Base-by-base conservation (phyloP, 2,113 vertebrate species). In the Brachypteracias leptosomus region DNA sequence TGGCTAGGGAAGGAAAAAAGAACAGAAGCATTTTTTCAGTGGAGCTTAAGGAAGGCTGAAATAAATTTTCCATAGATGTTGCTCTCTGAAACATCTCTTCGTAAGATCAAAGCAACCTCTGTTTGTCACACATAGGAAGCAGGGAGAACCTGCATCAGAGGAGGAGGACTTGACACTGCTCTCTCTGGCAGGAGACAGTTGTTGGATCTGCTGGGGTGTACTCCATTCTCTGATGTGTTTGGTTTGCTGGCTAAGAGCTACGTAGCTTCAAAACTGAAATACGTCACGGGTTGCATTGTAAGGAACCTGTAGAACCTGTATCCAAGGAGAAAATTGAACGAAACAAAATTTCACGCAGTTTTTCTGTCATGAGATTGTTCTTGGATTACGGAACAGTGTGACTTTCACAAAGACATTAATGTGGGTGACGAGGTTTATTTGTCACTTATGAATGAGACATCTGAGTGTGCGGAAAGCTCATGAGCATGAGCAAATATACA, bases 321-420 rank as follows among this genome's bases (percentile, higher is more conserved):
- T 24, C 29, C 16, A 29, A 51, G 20, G 49, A 86, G 42, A 55
- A 83, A 55, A n/a, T 19, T 0, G 49, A 52, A 44, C 7, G 10
- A 33, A 61, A 10, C 21, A 33, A 35, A 35, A 70, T 55, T 9
- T 1, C 5, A 3, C 0, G 7, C 9, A 3, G 4, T 6, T 72
- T 38, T 75, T 54, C 49, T 40, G 0, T 51, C 0, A 2, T 31
- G 47, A 35, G 28, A 1, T 29, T n/a, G 25, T 47, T 80, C 19
- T 19, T 73, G 42, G 19, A 2, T 51, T 17, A 20, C 0, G 3
- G 86, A 74, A 47, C 11, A 17, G 28, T 2, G 67, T 16, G 51
- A n/a, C 42, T 88, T 35, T 80, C 61, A 16, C 17, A 7, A 20
- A 58, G 36, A 9, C 10, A 2, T 20, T 11, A 5, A 33, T 14